Evolutionary conservation across 1,140 invertebrate genomes (phyloP), one percentile per base, ranked within the genome.

Genomic region (Heliconius eleuchia): DNA sequence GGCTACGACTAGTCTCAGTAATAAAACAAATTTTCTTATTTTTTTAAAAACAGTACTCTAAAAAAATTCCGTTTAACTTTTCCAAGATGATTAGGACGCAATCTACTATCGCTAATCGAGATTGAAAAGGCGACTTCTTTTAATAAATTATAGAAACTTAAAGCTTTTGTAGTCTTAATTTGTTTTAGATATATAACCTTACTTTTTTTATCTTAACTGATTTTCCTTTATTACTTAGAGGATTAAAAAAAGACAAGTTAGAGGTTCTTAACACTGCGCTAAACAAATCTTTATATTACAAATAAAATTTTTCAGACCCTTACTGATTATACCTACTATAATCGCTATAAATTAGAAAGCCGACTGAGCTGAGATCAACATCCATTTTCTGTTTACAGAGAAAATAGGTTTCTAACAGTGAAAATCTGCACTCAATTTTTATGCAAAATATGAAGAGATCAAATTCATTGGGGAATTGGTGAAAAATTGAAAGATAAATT

Each of bases 401-500:
- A 55, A 16, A 57, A 23, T 57, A 57, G 7, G 50, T 18, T 57
- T 66, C 27, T 66, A 66, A 30, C 27, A 66, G 9, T 11, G 9
- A 30, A 66, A 66, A 30, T 66, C 11, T 30, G 27, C 27, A 27
- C 27, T 66, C 60, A 66, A 30, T 66, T 66, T 66, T 66, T 66
- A 30, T 27, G 9, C n/a, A 66, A 66, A 66, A 66, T 8, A 2
- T 30, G 60, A 30, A 66, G 23, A 27, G 60, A 16, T 66, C 55
- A 66, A 30, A 66, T 30, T 27, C 23, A 66, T 66, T 30, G 30
- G 60, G 60, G 60, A 66, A 27, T 66, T 66, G 27, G 7, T 66
- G 23, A 66, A 66, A 60, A 66, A 66, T 55, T 66, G 57, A 76
- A 66, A 75, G 27, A 55, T 11, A 52, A 55, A 30, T 74, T 74